Base-by-base conservation (phyloP, 2,113 vertebrate species). In the Mastomys coucha region DNA sequence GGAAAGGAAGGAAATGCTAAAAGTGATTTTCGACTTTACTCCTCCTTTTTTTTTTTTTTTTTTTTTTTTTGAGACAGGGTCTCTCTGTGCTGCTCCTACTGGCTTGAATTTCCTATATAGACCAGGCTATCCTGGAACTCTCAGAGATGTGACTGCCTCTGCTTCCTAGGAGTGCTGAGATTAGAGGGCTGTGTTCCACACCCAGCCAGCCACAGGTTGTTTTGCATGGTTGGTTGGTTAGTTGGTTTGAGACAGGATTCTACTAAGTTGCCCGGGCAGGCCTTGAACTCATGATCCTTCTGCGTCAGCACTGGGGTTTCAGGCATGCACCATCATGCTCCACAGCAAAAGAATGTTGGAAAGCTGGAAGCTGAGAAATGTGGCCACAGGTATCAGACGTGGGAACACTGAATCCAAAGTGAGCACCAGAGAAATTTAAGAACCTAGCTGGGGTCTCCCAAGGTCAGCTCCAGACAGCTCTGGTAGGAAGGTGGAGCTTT, bases 351-450 rank as follows among this genome's bases (percentile, higher is more conserved):
- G 45, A 67, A 78, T 73, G n/a, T 91, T 91, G 58, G 56, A 94
- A 89, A 89, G 22, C 31, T 69, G 7, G 7, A 77, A 92, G 93
- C 51, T 85, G 51, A 93, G 42, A 92, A 96, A 51, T 84, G 14
- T 92, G 22, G 7, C 77, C 72, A 91, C 10, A 77, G 56, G 67
- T 33, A 76, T n/a, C 72, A 95, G 58, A 91, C 5, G 4, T 2
- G 42, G n/a, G 53, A 49, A 91, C 93, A 89, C 5, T 17, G 86
- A 97, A 85, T 89, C 76, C 65, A 75, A 93, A 89, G 17, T 33
- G 20, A 87, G 72, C 77, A 82, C 13, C 56, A 60, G 73, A 80
- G 75, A 81, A 85, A 89, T 84, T 89, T 0, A 22, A 93, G 70
- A 94, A 91, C 42, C 19, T 26, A 78, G 16, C 22, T 51, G 58